A percentile compares a stretch with the other conserved stretches of the same genome.
Evolutionary conservation across 1,140 invertebrate genomes (phyloP).

Genomic region (Trichomalopsis sarcophagae): DNA sequence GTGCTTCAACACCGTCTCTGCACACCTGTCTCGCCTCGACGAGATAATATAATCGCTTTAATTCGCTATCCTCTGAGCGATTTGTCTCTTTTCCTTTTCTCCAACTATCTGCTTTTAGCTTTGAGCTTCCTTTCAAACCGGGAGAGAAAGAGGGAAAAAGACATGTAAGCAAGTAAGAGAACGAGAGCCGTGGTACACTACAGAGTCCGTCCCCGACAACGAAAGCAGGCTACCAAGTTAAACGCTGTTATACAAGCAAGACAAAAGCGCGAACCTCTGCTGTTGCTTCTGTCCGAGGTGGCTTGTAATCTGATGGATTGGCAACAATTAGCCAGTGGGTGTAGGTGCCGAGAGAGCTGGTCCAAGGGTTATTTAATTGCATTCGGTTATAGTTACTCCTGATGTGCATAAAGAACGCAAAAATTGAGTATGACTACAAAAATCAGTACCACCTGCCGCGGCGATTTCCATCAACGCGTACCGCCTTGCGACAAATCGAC

Average conservation of each 20-base stretch:
- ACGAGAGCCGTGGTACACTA: background rate
- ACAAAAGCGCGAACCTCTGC: background rate
- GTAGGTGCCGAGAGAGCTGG: background rate
- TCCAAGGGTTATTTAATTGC: background rate
- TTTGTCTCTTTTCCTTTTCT: background rate
- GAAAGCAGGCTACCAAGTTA: conserved; percentile 21
- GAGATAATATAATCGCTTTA: conserved; percentile 16
- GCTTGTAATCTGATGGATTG: conserved; percentile 26
- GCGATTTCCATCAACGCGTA: too few species aligned
- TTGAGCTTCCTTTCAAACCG: conserved; percentile 32
- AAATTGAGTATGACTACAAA: too few species aligned
- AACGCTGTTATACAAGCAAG: background rate
- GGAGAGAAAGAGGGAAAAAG: background rate
- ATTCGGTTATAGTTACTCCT: too few species aligned
- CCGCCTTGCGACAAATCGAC: too few species aligned
- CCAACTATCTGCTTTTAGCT: conserved; percentile 39
- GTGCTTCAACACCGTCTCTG: too few species aligned
- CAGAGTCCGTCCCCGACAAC: background rate
- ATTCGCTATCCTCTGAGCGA: background rate
- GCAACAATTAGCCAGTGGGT: conserved; percentile 22
- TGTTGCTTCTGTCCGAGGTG: background rate
- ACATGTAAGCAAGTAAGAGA: background rate
- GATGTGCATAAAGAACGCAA: too few species aligned
- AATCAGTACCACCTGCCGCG: too few species aligned
- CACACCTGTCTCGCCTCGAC: background rate